These are phyloP conservation scores for Sylvilagus floridanus DNA, from an alignment of 2,797 vertebrate genomes.

Conservation along the genomic window DNA sequence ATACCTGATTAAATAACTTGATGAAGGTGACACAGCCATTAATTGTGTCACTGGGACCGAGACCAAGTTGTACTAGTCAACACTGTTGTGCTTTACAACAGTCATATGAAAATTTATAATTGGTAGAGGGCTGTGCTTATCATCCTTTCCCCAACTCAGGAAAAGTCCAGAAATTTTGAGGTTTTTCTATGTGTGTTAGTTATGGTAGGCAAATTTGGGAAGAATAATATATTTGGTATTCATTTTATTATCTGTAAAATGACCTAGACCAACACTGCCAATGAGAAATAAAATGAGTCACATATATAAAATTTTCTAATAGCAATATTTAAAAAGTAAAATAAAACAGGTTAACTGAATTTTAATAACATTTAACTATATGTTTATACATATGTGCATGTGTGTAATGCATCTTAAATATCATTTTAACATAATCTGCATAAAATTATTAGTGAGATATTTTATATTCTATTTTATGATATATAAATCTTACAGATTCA, in stretches of 20 bases:
- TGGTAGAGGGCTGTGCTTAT: neutral
- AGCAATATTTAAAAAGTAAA: neutral
- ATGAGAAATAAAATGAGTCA: neutral
- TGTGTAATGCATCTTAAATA: neutral
- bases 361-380: neutral
- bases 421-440: neutral
- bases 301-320: neutral
- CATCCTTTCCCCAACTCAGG: neutral
- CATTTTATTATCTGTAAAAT: neutral
- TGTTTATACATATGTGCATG: too few species aligned
- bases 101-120: neutral
- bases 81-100: neutral
- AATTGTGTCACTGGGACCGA: neutral
- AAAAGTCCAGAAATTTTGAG: neutral
- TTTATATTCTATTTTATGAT: neutral
- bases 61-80: neutral
- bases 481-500: neutral
- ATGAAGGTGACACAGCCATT: neutral
- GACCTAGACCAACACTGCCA: neutral
- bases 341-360: neutral
- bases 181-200: neutral
- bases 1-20: neutral
- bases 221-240: neutral
- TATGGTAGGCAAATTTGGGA: neutral
- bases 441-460: neutral